A percentile compares a stretch with the other conserved stretches of the same genome.
Evolutionary conservation across 1,140 invertebrate species (phyloP).

Genomic region (Magallana ariakensis): DNA sequence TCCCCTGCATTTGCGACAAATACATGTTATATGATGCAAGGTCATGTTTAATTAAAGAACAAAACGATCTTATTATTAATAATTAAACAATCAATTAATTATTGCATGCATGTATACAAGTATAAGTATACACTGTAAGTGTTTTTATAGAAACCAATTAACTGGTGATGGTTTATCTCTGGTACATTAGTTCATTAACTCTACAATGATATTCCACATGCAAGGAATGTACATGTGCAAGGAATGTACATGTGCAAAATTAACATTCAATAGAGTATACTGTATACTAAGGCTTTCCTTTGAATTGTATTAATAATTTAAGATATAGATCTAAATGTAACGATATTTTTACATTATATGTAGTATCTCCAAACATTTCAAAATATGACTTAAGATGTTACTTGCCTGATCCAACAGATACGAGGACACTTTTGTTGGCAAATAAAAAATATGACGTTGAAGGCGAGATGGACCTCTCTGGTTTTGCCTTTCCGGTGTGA

Average conservation of each 20-base stretch:
- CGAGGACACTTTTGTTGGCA: neutral
- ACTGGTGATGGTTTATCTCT: too few species aligned
- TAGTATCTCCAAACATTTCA: too few species aligned
- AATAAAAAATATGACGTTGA: neutral
- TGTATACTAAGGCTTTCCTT: too few species aligned
- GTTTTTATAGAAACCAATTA: too few species aligned
- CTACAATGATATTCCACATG: too few species aligned
- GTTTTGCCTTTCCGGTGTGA: neutral
- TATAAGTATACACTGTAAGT: neutral
- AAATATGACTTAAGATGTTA: neutral
- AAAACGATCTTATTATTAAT: neutral
- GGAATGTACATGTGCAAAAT: too few species aligned
- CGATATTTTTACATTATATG: too few species aligned
- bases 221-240: too few species aligned
- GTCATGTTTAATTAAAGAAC: neutral
- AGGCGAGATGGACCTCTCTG: neutral
- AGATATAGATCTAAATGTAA: too few species aligned
- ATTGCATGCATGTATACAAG: neutral
- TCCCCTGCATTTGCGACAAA: neutral
- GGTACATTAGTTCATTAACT: too few species aligned
- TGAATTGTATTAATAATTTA: too few species aligned
- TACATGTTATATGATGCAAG: neutral
- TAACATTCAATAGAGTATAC: too few species aligned
- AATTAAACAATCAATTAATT: neutral
- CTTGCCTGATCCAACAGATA: slow-evolving; percentile 1